phyloP scores from a whole-genome alignment of 2,113 vertebrate genomes.

The Campylomormyrus tamandua region DNA sequence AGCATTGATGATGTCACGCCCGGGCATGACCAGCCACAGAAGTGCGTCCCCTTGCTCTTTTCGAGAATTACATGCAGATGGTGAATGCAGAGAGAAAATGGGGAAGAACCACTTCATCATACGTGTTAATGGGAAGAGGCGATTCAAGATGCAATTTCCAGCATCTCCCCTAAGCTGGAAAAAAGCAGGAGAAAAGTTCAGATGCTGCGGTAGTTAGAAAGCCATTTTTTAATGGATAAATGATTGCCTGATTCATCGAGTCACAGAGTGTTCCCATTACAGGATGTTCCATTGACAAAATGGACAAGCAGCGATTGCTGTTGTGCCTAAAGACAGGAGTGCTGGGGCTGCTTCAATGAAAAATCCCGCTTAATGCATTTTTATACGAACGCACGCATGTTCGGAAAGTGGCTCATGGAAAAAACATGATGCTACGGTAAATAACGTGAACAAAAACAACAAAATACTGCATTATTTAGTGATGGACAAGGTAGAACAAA shows the following conservation, averaged over 20 bases:
- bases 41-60: neutral
- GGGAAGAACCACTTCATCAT: neutral
- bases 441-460: neutral
- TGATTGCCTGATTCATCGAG: neutral
- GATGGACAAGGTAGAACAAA: neutral
- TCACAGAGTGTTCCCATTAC: neutral
- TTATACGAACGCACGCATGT: neutral
- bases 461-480: neutral
- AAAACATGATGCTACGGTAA: neutral
- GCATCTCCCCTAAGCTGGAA: neutral
- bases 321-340: neutral
- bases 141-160: neutral
- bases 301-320: neutral
- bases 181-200: neutral
- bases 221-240: neutral
- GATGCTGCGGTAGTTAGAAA: neutral
- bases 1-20: neutral
- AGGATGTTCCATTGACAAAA: neutral
- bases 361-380: neutral
- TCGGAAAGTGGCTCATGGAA: neutral
- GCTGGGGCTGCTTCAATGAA: neutral
- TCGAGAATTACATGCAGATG: neutral
- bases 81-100: neutral
- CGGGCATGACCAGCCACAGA: neutral
- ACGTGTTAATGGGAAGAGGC: neutral